Conservation (phyloP, 2,113 vertebrate species). For the Paratilapia polleni region DNA sequence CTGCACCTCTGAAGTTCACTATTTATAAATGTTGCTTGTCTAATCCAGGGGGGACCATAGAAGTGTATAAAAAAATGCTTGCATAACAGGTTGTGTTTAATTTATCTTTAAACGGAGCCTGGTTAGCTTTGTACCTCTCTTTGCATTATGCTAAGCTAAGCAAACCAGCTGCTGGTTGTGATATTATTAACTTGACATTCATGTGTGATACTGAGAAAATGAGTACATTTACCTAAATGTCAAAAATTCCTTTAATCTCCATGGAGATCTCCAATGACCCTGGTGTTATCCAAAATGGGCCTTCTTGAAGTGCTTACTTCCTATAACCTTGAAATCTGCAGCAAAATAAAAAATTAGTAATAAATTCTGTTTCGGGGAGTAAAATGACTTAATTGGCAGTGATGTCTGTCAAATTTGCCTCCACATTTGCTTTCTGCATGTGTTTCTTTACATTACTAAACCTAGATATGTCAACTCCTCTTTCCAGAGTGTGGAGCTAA, state of each 20-base stretch:
- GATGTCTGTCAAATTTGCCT: neutral
- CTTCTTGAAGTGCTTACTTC: neutral
- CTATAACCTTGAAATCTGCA: neutral
- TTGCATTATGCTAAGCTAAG: neutral
- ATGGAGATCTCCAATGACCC: neutral
- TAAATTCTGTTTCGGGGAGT: neutral
- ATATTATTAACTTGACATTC: neutral
- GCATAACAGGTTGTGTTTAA: neutral
- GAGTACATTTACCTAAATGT: neutral
- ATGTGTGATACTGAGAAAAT: neutral
- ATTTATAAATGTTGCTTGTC: neutral
- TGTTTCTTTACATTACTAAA: neutral
- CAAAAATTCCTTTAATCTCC: neutral
- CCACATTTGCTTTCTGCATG: neutral
- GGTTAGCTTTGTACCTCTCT: neutral
- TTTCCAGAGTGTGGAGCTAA: conserved; percentile 25
- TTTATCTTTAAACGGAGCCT: neutral
- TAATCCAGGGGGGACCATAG: neutral
- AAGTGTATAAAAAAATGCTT: neutral
- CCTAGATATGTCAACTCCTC: conserved; percentile 28
- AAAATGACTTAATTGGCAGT: conserved; percentile 3
- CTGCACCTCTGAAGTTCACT: neutral
- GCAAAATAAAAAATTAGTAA: neutral
- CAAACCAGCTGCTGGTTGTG: neutral
- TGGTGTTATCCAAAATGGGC: neutral